Conservation (phyloP, 23 tunicate species). For the Aplidium turbinatum region DNA sequence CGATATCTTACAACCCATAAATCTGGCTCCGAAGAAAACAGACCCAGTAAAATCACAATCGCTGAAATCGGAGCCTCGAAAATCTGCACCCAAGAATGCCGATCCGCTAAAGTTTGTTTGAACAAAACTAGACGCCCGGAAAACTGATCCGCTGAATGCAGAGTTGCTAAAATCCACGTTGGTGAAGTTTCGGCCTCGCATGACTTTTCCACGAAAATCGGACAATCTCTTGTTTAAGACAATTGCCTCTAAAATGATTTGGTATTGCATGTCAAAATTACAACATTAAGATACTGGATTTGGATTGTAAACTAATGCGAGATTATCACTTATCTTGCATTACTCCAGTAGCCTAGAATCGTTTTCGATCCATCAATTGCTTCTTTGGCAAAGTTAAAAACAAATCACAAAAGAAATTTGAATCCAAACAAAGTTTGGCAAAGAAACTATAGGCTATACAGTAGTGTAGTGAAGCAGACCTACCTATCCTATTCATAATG, state of each 20-base stretch:
- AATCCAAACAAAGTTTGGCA: not conserved
- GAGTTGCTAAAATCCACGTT: not conserved
- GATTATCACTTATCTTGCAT: too few relatives aligned
- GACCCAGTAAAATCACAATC: not conserved
- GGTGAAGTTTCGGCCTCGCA: not conserved
- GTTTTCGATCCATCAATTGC: not conserved
- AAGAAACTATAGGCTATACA: too few relatives aligned
- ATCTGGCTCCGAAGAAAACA: not conserved
- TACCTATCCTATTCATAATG: too few relatives aligned
- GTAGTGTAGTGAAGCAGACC: too few relatives aligned
- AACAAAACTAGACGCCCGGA: not conserved
- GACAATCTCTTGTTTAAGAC: not conserved
- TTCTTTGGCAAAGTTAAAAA: not conserved
- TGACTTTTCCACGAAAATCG: not conserved
- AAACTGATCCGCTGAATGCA: not conserved
- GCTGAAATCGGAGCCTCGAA: slow-evolving; percentile 3
- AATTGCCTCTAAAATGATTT: not conserved
- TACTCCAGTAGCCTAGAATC: not conserved
- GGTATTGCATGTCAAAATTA: too few relatives aligned
- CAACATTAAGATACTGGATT: too few relatives aligned
- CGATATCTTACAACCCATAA: not conserved
- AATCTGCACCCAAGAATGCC: slow-evolving; percentile 12
- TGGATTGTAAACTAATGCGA: too few relatives aligned
- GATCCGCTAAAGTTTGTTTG: not conserved
- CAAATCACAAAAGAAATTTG: not conserved